Evolutionary conservation across 2,797 vertebrate species (phyloP), one percentile per base, ranked within the genome.

Genomic region (Pseudotriccus pelzelni): DNA sequence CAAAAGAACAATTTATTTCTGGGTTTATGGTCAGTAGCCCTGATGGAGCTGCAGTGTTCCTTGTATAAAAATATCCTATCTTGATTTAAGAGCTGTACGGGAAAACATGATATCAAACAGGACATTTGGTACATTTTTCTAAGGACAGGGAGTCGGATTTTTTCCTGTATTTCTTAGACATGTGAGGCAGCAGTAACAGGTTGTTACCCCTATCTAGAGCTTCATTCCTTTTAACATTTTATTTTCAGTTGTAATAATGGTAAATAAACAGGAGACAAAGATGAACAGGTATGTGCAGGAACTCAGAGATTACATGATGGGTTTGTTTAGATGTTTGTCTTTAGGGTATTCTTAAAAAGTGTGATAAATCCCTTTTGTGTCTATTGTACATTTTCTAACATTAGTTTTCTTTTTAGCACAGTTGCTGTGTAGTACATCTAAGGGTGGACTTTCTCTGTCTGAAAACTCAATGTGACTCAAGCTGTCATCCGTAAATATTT

Each of bases 1-100:
- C 37, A 73, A 87, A 89, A 58, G 30, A 82, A 39, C 21, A 49
- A 87, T 75, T 83, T 84, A 62, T 81, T 89, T 87, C 37, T 66
- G 53, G 5, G 15, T 92, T 82, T 87, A 79, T 69, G 27, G 46
- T 46, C 49, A 60, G 20, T 25, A 46, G 24, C 23, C 43, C 14
- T 73, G 37, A 72, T 55, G 76, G 37, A 60, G 53, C 24, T 30
- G 36, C 12, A 62, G 6, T n/a, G 16, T 75, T 84, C 76, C 43
- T 75, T 12, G 13, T 66, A 36, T 36, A 60, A 82, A 89, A 76
- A 76, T 41, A 47, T 81, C 13, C 30, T 49, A 4, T 58, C 30
- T 69, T 84, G 25, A 66, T 82, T 46, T 63, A 81, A 74, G 41
- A 77, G 3, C 7, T 59, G 24, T 30, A 60, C 60, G 4, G 12